phyloP scores from a whole-genome alignment of 2,888 invertebrate species.

The Actias luna region DNA sequence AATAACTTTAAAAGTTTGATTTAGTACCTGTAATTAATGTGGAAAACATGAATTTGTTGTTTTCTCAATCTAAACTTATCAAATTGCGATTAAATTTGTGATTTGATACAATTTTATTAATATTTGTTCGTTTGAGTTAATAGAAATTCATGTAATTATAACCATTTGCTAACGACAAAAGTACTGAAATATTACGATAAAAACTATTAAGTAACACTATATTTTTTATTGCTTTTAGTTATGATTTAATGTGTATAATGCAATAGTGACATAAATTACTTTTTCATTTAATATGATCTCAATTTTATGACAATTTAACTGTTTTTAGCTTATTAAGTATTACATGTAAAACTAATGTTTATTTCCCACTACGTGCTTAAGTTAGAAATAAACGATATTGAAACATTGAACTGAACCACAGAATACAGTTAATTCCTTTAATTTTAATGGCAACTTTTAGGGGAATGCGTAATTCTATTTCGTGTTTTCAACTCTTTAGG shows the following conservation, averaged over 20 bases:
- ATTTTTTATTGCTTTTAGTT: no score
- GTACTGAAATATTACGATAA: not conserved
- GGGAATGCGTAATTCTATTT: slow-evolving; percentile 77
- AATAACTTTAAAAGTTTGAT: slow-evolving; percentile 71
- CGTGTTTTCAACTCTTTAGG: slow-evolving; percentile 77
- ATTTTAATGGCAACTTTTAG: slow-evolving; percentile 76
- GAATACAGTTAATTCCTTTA: slow-evolving; percentile 71
- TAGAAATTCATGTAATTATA: not conserved
- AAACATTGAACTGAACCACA: slow-evolving; percentile 28
- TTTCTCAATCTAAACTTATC: slow-evolving; percentile 50
- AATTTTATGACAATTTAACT: not conserved
- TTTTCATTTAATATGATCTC: not conserved
- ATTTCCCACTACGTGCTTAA: not conserved
- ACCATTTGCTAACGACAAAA: not conserved
- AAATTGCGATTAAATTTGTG: slow-evolving; percentile 30
- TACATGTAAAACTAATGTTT: not conserved
- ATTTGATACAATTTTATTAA: slow-evolving; percentile 22
- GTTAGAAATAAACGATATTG: not conserved
- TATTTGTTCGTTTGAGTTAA: not conserved
- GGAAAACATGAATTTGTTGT: slow-evolving; percentile 34
- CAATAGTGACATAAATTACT: not conserved
- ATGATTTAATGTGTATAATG: not conserved
- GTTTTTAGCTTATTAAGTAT: not conserved
- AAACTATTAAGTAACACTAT: not conserved
- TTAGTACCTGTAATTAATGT: slow-evolving; percentile 73